Conservation (phyloP, 2,888 invertebrate genomes). For the Mechanitis messenoides region DNA sequence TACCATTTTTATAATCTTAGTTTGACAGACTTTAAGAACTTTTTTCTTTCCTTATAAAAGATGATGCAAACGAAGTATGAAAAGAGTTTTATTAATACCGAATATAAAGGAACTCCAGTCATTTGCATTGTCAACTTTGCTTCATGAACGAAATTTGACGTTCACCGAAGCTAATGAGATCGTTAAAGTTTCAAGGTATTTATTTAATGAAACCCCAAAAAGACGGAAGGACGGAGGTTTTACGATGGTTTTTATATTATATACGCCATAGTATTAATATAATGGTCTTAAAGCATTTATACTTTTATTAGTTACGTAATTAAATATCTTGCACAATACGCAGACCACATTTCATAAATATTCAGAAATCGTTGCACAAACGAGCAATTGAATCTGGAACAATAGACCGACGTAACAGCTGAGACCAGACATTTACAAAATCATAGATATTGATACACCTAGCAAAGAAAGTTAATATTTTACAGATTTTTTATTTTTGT, state of each 20-base stretch:
- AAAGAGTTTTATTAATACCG: slow-evolving; percentile 8
- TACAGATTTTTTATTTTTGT: no score
- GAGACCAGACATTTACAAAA: slow-evolving; percentile 37
- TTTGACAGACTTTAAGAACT: background rate
- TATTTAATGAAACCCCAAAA: slow-evolving; percentile 27
- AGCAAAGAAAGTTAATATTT: no score
- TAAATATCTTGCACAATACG: no score
- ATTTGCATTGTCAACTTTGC: slow-evolving; percentile 18
- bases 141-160: slow-evolving; percentile 23
- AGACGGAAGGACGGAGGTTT: slow-evolving; percentile 15
- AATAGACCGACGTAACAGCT: slow-evolving; percentile 35
- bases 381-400: slow-evolving; percentile 31
- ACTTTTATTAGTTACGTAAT: background rate
- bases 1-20: no score
- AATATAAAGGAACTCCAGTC: slow-evolving; percentile 2
- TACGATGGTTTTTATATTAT: slow-evolving; percentile 16
- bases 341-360: slow-evolving; percentile 27
- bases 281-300: background rate
- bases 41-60: background rate
- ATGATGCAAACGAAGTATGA: slow-evolving; percentile 1
- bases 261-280: slow-evolving; percentile 4
- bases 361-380: slow-evolving; percentile 24
- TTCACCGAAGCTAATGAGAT: slow-evolving; percentile 19
- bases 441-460: slow-evolving; percentile 2
- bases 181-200: slow-evolving; percentile 23